These are phyloP conservation scores for Drosophila mauritiana DNA, from an alignment of 1,140 invertebrate species.

Conservation along the genomic window DNA sequence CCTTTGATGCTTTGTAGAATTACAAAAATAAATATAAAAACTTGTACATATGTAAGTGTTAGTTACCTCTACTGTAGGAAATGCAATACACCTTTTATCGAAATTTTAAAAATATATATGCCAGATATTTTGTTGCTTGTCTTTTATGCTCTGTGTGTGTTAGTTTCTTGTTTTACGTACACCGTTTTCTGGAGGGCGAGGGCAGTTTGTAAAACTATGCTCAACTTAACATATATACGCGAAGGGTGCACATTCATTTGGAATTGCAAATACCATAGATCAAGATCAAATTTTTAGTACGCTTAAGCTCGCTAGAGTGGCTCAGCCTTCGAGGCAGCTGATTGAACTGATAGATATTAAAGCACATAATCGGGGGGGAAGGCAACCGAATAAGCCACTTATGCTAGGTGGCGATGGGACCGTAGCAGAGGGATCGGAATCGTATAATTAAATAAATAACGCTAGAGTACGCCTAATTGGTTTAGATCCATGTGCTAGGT, in stretches of 20 bases:
- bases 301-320: constrained; percentile 48
- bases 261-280: constrained; percentile 27
- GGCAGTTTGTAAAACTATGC: constrained; percentile 29
- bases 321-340: constrained; percentile 40
- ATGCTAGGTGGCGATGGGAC: constrained; percentile 28
- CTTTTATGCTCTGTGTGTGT: constrained; percentile 44
- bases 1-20: constrained; percentile 64
- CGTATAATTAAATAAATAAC: constrained; percentile 76
- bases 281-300: constrained; percentile 38
- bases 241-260: constrained; percentile 21
- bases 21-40: constrained; percentile 83
- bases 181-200: constrained; percentile 11
- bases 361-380: constrained; percentile 41
- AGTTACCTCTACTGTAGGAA: constrained; percentile 77
- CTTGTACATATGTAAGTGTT: constrained; percentile 77
- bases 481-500: constrained; percentile 76
- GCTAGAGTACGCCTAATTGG: constrained; percentile 78
- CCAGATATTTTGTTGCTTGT: constrained; percentile 52
- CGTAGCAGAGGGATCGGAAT: constrained; percentile 54
- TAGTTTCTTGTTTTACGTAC: constrained; percentile 20
- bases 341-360: constrained; percentile 42
- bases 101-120: constrained; percentile 65
- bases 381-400: constrained; percentile 45
- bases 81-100: constrained; percentile 57
- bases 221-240: constrained; percentile 32